phyloP scores from a whole-genome alignment of 2,113 vertebrate genomes.

The Peromyscus leucopus region DNA sequence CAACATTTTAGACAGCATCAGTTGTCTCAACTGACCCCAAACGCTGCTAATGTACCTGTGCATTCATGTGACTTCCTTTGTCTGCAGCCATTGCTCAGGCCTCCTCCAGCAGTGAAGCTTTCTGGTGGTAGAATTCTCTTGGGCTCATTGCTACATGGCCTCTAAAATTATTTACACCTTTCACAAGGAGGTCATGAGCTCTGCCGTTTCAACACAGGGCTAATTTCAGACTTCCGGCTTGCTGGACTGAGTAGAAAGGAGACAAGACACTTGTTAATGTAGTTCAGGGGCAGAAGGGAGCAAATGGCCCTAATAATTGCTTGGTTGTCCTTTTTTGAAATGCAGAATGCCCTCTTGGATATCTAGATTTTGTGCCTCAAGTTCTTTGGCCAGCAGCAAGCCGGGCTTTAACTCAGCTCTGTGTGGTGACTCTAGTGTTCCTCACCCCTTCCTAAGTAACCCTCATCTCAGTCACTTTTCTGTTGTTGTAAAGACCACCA shows the following conservation, averaged over 20 bases:
- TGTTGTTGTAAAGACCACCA: neutral
- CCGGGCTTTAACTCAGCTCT: neutral
- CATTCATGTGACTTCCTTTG: neutral
- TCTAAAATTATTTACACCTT: neutral
- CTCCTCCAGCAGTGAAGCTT: neutral
- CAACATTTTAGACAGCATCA: neutral
- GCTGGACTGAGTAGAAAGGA: neutral
- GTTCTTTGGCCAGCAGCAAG: neutral
- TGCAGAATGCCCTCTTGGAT: no score
- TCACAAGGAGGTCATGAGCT: neutral
- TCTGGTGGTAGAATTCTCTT: neutral
- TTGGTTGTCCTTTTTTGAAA: neutral
- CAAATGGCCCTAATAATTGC: fast-evolving
- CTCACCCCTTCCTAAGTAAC: neutral
- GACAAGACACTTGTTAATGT: neutral
- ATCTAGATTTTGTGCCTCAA: neutral
- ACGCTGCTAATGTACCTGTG: neutral
- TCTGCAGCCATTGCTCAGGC: neutral
- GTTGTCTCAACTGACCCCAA: neutral
- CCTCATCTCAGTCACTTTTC: neutral
- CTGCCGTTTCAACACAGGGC: neutral
- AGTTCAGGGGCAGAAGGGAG: neutral
- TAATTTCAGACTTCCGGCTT: neutral
- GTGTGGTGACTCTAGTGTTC: neutral
- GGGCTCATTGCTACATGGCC: neutral